phyloP scores from a whole-genome alignment of 2,797 vertebrate genomes.

The Dryobates pubescens region DNA sequence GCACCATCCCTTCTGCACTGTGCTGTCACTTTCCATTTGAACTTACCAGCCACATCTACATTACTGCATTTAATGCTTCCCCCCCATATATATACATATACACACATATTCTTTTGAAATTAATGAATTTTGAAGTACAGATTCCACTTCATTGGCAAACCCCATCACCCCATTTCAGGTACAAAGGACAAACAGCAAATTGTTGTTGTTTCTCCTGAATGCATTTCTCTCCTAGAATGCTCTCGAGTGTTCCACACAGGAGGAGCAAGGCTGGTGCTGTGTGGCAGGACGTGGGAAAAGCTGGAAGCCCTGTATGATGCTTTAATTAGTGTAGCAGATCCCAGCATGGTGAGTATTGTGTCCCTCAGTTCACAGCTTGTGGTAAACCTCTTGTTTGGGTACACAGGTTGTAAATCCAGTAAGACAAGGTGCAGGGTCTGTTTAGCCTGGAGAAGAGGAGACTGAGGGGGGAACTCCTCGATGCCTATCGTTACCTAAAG shows the following conservation, averaged over 20 bases:
- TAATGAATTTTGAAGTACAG: neutral
- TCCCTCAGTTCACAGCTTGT: neutral
- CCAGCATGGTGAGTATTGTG: slow-evolving; percentile 82
- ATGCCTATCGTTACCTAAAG: no score
- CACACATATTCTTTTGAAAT: neutral
- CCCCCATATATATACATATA: neutral
- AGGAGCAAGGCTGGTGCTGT: slow-evolving; percentile 91
- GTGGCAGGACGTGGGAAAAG: slow-evolving; percentile 91
- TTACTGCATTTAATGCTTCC: neutral
- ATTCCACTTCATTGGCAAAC: neutral
- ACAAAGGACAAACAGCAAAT: neutral
- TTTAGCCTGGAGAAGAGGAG: no score
- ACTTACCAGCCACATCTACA: neutral
- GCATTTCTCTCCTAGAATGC: slow-evolving; percentile 81
- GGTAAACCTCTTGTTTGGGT: neutral
- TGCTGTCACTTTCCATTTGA: neutral
- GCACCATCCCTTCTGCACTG: neutral
- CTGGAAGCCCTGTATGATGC: slow-evolving; percentile 88
- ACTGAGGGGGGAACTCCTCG: no score
- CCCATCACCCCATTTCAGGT: neutral
- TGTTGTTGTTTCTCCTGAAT: neutral
- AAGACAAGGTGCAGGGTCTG: neutral
- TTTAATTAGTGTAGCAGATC: slow-evolving; percentile 86
- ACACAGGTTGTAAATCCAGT: neutral
- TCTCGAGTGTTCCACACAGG: slow-evolving; percentile 89